phyloP scores from a whole-genome alignment of 2,888 invertebrate genomes.

The Phaonia tiefii region DNA sequence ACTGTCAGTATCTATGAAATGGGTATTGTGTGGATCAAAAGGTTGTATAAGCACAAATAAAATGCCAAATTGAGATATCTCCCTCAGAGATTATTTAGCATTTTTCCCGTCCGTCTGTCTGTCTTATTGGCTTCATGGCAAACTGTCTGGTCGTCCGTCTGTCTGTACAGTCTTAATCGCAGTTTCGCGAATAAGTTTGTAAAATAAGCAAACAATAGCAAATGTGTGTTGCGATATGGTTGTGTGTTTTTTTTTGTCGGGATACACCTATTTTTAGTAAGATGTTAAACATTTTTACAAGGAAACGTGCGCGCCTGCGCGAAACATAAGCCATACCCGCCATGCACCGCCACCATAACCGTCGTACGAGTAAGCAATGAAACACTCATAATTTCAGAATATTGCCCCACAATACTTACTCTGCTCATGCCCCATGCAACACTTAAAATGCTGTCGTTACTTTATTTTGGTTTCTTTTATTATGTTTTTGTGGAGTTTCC shows the following conservation, averaged over 20 bases:
- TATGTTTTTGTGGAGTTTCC: constrained; percentile 70
- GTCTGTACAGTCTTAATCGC: constrained; percentile 7
- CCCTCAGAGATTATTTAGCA: constrained; percentile 68
- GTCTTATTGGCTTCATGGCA: constrained; percentile 41
- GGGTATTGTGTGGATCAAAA: constrained; percentile 51
- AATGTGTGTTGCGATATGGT: constrained; percentile 38
- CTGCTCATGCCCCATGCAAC: constrained; percentile 17
- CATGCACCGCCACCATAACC: constrained; percentile 51
- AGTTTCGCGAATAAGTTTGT: constrained; percentile 57
- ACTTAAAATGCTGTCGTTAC: constrained; percentile 71
- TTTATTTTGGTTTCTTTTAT: constrained; percentile 73
- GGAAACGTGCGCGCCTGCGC: constrained; percentile 68
- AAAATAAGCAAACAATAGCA: constrained; percentile 73
- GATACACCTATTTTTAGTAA: constrained; percentile 69
- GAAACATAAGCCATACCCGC: constrained; percentile 50
- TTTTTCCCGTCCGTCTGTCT: constrained; percentile 53
- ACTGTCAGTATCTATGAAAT: constrained; percentile 17
- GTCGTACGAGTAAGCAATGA: too few relatives aligned
- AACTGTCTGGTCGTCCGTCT: constrained; percentile 26
- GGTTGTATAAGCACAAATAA: constrained; percentile 47
- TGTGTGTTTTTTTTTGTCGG: constrained; percentile 63
- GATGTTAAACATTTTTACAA: constrained; percentile 67
- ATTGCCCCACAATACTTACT: background rate
- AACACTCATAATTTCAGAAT: constrained; percentile 41
- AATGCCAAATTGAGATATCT: constrained; percentile 76